Evolutionary conservation across 2,888 invertebrate genomes (phyloP), one percentile per base, ranked within the genome.

Genomic region (Xanthia icteritia): DNA sequence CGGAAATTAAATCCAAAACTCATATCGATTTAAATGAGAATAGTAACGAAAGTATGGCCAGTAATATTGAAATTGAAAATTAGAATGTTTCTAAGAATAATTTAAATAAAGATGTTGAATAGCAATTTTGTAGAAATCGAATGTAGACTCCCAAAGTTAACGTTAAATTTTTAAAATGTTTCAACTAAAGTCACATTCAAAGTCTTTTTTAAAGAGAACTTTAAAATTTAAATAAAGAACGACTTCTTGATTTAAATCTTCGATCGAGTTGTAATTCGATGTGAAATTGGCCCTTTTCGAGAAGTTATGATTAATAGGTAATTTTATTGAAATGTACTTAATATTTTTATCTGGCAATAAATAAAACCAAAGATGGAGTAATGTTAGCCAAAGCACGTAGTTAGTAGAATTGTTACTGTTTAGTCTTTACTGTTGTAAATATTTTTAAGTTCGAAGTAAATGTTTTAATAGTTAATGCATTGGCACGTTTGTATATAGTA

Each of bases 61-160:
- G 97, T 91, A 97, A 97, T 88, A 97, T 97, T 81, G 97, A 97
- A 89, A 86, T 97, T 77, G 97, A 97, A 92, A 96, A 97, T 92
- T 97, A 91, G 92, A 65, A 8, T 56, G 39, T 63, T 71, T 42
- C 42, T 51, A 39, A 58, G 23, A 69, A 69, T 65, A 69, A 54
- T 73, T 76, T 69, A 17, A 70, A 15, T 74, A 80, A 76, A 56
- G 63, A 78, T 68, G 73, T 81, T 75, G n/a, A 60, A 83, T 73
- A 75, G 66, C 70, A 73, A 72, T 82, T 74, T 73, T 69, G 71
- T 86, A 79, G 82, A 58, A 81, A 73, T 69, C 72, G 70, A 81
- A 76, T 77, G 81, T 83, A 83, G 76, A 88, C 68, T 69, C 77
- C 45, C 23, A 75, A 81, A 79, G 60, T 68, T 56, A 80, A 71